phyloP scores from a whole-genome alignment of 2,797 vertebrate genomes.

The Phalanger gymnotis region DNA sequence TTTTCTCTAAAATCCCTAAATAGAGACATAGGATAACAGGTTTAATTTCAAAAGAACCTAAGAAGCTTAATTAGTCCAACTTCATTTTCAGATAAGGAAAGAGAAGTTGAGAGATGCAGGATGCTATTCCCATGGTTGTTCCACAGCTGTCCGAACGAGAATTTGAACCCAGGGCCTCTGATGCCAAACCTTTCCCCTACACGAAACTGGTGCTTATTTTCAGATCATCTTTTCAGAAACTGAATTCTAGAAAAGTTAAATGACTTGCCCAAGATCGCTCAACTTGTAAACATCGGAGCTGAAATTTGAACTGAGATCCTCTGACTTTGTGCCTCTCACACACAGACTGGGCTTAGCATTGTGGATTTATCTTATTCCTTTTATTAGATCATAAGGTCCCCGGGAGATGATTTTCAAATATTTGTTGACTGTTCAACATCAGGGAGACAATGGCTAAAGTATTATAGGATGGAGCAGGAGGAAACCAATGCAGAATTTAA shows the following conservation, averaged over 20 bases:
- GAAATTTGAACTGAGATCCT: neutral
- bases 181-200: neutral
- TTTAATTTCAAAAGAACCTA: neutral
- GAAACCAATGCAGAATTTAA: neutral
- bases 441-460: neutral
- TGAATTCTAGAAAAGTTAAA: neutral
- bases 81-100: neutral
- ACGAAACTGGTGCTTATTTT: neutral
- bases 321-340: neutral
- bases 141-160: neutral
- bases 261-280: neutral
- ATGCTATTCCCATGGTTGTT: neutral
- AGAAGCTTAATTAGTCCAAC: neutral
- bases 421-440: neutral
- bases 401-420: neutral
- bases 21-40: neutral
- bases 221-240: neutral
- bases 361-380: neutral
- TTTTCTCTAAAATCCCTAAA: neutral
- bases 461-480: neutral
- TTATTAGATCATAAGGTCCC: neutral
- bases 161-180: neutral
- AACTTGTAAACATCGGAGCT: neutral
- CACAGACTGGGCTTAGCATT: neutral
- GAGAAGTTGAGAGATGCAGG: neutral